Base-by-base conservation (phyloP, 1,140 invertebrate species). In the Cydia pomonella region DNA sequence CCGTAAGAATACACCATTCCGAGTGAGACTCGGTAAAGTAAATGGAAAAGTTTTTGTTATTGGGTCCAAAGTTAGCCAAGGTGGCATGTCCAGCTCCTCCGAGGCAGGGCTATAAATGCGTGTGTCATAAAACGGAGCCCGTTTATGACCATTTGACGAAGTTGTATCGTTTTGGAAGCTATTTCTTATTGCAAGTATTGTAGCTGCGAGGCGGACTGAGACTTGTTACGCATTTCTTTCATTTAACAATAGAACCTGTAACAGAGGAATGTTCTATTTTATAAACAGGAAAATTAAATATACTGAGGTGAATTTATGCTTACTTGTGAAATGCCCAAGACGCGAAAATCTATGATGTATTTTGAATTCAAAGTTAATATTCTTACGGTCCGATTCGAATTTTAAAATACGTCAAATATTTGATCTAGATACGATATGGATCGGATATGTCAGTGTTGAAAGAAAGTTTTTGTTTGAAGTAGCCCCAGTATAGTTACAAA, bases 131-230 rank as follows among this genome's bases (percentile, higher is more conserved):
- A 92, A 90, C 90, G 88, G 85, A 85, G 87, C 87, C 84, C 82
- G 85, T 86, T 92, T 92, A 90, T 87, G 87, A 90, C 88, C 90
- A 87, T 92, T 92, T 92, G 88, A 90, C 90, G 84, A 87, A 91
- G 89, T 88, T 90, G 87, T 90, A 89, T 89, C 84, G 82, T 91
- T 90, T 90, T 92, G 85, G 84, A 89, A 89, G 87, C 82, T 84
- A 88, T 92, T 89, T 89, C 87, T 88, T 85, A 89, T 84, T 79
- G 81, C 76, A 79, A 83, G 86, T 86, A 90, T 90, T 92, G 88
- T 92, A 83, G 82, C 84, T 82, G 85, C 84, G 85, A 86, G 88
- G 83, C 84, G 21, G 53, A n/a, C 50, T 10, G 53, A 23, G 53
- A 5, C 21, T 59, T 59, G 53, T 23, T 59, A 59, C 53, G 21